A percentile compares a stretch with the other conserved stretches of the same genome.
These are phyloP conservation scores for Zygothrica quintamaculata DNA, from an alignment of 2,888 invertebrate species.

Conservation along the genomic window DNA sequence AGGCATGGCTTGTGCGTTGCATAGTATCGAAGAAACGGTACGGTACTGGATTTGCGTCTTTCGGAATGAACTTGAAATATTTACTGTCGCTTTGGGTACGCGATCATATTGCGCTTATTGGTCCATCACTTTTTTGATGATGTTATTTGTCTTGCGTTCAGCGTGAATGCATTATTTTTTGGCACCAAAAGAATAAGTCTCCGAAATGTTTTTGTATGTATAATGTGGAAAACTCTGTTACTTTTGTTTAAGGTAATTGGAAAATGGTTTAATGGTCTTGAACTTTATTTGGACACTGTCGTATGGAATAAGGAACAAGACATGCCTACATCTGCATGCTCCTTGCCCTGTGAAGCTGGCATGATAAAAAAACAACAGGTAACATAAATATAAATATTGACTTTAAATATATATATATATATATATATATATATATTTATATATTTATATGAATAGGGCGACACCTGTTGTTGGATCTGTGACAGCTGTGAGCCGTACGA, in stretches of 20 bases:
- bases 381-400: slow-evolving; percentile 9
- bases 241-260: slow-evolving; percentile 85
- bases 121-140: no score
- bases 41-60: no score
- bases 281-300: slow-evolving; percentile 84
- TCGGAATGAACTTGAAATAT: no score
- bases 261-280: slow-evolving; percentile 87
- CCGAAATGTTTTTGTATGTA: no score
- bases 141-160: no score
- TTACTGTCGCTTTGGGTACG: no score
- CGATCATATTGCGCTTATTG: no score
- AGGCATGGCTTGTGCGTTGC: no score
- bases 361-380: slow-evolving; percentile 89
- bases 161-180: no score
- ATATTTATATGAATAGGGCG: slow-evolving; percentile 84
- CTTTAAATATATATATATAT: not conserved
- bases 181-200: no score
- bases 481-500: slow-evolving; percentile 89
- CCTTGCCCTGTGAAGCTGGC: slow-evolving; percentile 88
- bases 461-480: slow-evolving; percentile 92
- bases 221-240: not conserved
- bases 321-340: slow-evolving; percentile 89
- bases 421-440: not conserved
- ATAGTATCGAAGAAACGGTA: no score
- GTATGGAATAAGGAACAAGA: slow-evolving; percentile 86